Evolutionary conservation across 2,888 invertebrate species (phyloP).

Genomic region (Marronus borbonicus): DNA sequence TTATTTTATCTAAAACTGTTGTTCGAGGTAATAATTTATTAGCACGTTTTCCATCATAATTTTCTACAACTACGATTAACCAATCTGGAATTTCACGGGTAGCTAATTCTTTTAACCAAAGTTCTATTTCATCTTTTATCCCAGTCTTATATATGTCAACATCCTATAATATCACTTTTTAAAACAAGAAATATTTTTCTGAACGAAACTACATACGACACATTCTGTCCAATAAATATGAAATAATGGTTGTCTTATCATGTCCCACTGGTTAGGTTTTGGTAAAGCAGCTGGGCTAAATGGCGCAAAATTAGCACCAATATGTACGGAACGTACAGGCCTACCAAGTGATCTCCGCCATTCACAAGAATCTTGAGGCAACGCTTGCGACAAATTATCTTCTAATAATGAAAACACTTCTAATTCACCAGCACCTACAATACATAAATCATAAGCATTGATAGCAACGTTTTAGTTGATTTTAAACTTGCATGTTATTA

Average conservation of each 20-base stretch:
- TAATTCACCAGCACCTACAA: slow-evolving; percentile 83
- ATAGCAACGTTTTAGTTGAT: neutral
- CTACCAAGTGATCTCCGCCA: slow-evolving; percentile 94
- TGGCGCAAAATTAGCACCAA: slow-evolving; percentile 87
- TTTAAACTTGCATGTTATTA: slow-evolving; percentile 81
- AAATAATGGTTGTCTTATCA: slow-evolving; percentile 91
- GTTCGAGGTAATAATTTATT: slow-evolving; percentile 93
- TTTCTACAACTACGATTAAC: slow-evolving; percentile 95
- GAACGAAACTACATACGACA: slow-evolving; percentile 77
- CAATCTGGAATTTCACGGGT: slow-evolving; percentile 88
- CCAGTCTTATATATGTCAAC: slow-evolving; percentile 91
- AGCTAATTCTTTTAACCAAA: slow-evolving; percentile 87
- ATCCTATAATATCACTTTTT: slow-evolving; percentile 77
- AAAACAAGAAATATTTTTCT: slow-evolving; percentile 35
- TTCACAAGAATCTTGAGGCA: slow-evolving; percentile 91
- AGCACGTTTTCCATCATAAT: slow-evolving; percentile 91
- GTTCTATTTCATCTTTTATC: slow-evolving; percentile 90
- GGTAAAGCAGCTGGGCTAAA: slow-evolving; percentile 84
- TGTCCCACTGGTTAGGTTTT: slow-evolving; percentile 81
- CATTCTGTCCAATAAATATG: slow-evolving; percentile 97
- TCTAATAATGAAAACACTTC: slow-evolving; percentile 89
- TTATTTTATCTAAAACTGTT: slow-evolving; percentile 95
- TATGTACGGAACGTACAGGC: slow-evolving; percentile 86
- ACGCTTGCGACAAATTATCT: slow-evolving; percentile 82
- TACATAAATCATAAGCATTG: slow-evolving; percentile 11